Conservation (phyloP, 1,140 invertebrate genomes). For the Eumaeus atala region DNA sequence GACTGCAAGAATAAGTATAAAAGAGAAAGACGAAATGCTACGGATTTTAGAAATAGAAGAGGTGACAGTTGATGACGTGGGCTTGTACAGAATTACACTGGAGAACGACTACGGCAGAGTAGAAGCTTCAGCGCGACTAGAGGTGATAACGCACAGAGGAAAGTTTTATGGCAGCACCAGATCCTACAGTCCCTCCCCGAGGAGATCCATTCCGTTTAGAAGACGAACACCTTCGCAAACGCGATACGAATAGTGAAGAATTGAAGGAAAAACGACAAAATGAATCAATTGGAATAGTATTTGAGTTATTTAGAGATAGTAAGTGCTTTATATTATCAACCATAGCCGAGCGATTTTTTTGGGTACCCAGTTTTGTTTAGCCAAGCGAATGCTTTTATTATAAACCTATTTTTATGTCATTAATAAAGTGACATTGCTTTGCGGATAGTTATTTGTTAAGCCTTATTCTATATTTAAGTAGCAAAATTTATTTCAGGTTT, state of each 20-base stretch:
- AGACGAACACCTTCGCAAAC: conserved; percentile 40
- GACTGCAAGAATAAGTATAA: conserved; percentile 79
- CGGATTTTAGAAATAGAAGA: conserved; percentile 85
- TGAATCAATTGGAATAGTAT: background rate
- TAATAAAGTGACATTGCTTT: background rate
- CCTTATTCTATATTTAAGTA: conserved; percentile 11
- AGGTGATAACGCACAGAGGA: conserved; percentile 78
- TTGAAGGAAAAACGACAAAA: no score
- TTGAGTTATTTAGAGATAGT: conserved; percentile 14
- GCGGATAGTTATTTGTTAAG: conserved; percentile 18
- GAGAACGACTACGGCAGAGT: conserved; percentile 89
- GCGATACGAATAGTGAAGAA: conserved; percentile 52
- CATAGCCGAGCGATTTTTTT: conserved; percentile 30
- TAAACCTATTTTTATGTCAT: conserved; percentile 12
- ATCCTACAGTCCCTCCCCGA: conserved; percentile 49
- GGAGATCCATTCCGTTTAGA: conserved; percentile 36
- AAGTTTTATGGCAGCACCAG: conserved; percentile 53
- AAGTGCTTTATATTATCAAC: conserved; percentile 13
- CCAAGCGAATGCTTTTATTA: conserved; percentile 20
- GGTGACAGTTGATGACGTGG: conserved; percentile 85
- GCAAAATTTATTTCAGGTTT: conserved; percentile 36
- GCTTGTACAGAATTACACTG: conserved; percentile 85
- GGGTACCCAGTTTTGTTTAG: conserved; percentile 46
- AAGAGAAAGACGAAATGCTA: conserved; percentile 85
- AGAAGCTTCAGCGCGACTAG: conserved; percentile 85